These are phyloP conservation scores for Sebastes hubbsi DNA, from an alignment of 2,797 vertebrate species.

Conservation along the genomic window DNA sequence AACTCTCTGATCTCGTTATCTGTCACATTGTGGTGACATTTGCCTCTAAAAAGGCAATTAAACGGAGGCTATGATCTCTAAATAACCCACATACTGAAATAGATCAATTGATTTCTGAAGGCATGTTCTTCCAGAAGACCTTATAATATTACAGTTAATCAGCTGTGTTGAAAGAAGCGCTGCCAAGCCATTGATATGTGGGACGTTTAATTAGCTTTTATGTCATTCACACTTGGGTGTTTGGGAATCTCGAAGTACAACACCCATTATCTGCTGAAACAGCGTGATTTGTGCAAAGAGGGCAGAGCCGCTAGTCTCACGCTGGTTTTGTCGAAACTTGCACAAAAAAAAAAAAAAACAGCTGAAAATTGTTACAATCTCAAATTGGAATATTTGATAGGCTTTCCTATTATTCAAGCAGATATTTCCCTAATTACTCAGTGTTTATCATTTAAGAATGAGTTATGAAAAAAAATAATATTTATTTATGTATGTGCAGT, in stretches of 20 bases:
- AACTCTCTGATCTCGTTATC: slow-evolving; percentile 60
- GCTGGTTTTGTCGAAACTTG: slow-evolving; percentile 5
- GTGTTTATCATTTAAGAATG: not conserved
- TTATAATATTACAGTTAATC: slow-evolving; percentile 61
- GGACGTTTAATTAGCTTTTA: slow-evolving; percentile 71
- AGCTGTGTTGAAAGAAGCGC: slow-evolving; percentile 46
- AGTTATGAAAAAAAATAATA: not conserved
- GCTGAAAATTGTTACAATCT: not conserved
- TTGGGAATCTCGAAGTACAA: not conserved
- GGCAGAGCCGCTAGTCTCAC: not conserved
- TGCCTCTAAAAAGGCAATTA: slow-evolving; percentile 67
- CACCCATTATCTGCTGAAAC: slow-evolving; percentile 41
- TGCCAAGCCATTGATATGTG: slow-evolving; percentile 57
- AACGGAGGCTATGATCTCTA: slow-evolving; percentile 60
- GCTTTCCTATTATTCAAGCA: not conserved
- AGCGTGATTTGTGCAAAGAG: not conserved
- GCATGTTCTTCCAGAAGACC: slow-evolving; percentile 39
- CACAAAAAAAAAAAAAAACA: not conserved
- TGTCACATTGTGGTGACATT: slow-evolving; percentile 67
- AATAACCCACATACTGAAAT: slow-evolving; percentile 65
- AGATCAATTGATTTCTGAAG: slow-evolving; percentile 71
- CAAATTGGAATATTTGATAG: not conserved
- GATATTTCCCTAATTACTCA: not conserved
- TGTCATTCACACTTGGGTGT: slow-evolving; percentile 57
- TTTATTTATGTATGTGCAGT: not conserved